Conservation (phyloP, 2,797 vertebrate species). For the Cheirogaleus major region DNA sequence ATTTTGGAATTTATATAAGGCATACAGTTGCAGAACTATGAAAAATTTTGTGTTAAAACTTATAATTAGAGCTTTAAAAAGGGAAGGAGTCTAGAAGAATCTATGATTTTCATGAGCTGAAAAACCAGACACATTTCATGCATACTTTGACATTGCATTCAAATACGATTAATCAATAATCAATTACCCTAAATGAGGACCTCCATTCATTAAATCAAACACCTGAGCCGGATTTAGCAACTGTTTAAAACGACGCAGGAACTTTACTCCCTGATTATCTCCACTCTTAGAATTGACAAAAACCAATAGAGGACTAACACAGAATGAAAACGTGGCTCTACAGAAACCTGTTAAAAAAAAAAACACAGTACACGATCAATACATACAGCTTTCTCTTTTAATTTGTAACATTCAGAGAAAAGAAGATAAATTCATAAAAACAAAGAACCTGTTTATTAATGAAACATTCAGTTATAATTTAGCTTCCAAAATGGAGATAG, state of each 20-base stretch:
- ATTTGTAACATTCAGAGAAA: constrained; percentile 75
- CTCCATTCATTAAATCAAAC: constrained; percentile 98
- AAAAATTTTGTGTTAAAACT: background rate
- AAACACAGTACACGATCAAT: constrained; percentile 72
- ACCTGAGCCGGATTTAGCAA: constrained; percentile 99
- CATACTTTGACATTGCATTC: constrained; percentile 36
- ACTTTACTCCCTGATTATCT: constrained; percentile 99
- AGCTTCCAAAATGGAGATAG: background rate
- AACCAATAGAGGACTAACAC: constrained; percentile 97
- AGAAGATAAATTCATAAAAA: constrained; percentile 64
- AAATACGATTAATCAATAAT: constrained; percentile 70
- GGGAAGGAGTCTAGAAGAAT: background rate
- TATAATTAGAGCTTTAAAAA: background rate
- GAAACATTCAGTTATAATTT: background rate
- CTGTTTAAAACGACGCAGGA: constrained; percentile 98
- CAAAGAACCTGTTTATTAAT: background rate
- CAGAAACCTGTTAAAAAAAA: constrained; percentile 93
- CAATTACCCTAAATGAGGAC: constrained; percentile 97
- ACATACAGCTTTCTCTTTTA: constrained; percentile 68
- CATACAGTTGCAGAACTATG: background rate
- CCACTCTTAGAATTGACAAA: constrained; percentile 99
- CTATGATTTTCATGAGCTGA: background rate
- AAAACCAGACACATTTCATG: constrained; percentile 46
- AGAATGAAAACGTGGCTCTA: constrained; percentile 98
- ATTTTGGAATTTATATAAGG: background rate